A percentile compares a stretch with the other conserved stretches of the same genome.
Conservation (phyloP, 2,113 vertebrate species). For the Psittacula cyanocephala region DNA sequence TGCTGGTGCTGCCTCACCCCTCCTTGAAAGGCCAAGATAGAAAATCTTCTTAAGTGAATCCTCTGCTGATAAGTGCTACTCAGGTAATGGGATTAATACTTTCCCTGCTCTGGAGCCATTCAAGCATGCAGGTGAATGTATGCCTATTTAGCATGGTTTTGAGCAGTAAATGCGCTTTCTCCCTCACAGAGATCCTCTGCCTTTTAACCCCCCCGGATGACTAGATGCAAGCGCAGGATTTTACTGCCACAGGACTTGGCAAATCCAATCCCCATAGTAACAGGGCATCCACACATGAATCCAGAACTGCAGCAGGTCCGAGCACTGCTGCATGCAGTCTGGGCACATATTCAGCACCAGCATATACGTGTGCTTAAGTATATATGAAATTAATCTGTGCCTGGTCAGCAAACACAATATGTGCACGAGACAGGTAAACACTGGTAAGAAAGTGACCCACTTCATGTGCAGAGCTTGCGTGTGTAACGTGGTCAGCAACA, state of each 20-base stretch:
- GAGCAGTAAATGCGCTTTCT: neutral
- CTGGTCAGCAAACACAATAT: neutral
- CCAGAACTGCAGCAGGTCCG: neutral
- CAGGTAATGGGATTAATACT: slow-evolving; percentile 45
- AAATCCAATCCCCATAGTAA: slow-evolving; percentile 45
- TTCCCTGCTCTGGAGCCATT: neutral
- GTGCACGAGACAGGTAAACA: neutral
- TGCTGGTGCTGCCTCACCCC: neutral
- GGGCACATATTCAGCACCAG: neutral
- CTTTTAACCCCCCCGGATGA: slow-evolving; percentile 29
- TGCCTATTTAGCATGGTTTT: slow-evolving; percentile 14
- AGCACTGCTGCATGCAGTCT: neutral
- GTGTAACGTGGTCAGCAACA: accelerated
- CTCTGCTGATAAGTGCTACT: slow-evolving; percentile 34
- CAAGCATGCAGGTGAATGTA: slow-evolving; percentile 11
- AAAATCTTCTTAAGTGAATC: slow-evolving; percentile 48
- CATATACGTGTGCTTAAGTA: neutral
- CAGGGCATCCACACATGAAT: neutral
- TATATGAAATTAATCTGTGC: neutral
- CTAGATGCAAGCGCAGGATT: neutral
- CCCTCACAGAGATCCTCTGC: neutral
- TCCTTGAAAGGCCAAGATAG: neutral
- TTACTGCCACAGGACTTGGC: neutral
- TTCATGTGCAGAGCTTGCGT: neutral
- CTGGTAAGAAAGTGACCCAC: neutral